These are phyloP conservation scores for Luscinia megarhynchos DNA, from an alignment of 2,797 vertebrate genomes.

Conservation along the genomic window DNA sequence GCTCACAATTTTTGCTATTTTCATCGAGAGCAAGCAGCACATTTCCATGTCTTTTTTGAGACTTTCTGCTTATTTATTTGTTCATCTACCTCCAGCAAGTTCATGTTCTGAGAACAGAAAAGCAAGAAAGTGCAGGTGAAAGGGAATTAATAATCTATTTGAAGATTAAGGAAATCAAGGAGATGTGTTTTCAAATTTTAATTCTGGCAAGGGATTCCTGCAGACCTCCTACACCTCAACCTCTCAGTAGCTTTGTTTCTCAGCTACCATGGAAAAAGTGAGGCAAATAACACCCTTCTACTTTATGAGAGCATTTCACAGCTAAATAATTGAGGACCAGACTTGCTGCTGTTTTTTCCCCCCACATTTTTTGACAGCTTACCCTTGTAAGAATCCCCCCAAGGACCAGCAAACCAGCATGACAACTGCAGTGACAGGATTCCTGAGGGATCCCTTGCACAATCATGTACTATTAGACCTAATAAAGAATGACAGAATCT, in stretches of 20 bases:
- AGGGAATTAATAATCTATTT: neutral
- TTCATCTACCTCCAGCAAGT: neutral
- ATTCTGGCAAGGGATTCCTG: neutral
- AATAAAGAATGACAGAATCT: conserved; percentile 1
- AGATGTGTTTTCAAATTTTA: neutral
- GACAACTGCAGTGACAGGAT: neutral
- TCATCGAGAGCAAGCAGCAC: neutral
- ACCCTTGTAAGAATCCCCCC: neutral
- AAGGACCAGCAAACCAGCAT: neutral
- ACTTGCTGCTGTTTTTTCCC: neutral
- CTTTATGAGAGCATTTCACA: neutral
- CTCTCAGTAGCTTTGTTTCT: neutral
- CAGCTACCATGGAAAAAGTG: neutral
- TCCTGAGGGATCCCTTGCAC: conserved; percentile 1
- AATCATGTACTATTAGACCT: neutral
- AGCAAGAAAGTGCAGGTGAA: neutral
- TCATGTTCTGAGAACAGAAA: neutral
- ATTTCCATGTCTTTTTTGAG: neutral
- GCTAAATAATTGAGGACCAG: neutral
- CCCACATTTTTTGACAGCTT: neutral
- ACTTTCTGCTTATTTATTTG: neutral
- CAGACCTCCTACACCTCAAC: neutral
- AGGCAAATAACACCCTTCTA: neutral
- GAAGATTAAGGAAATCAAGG: neutral
- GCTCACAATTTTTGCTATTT: neutral